Evolutionary conservation across 2,113 vertebrate genomes (phyloP), one percentile per base, ranked within the genome.

Genomic region (Galeopterus variegatus): DNA sequence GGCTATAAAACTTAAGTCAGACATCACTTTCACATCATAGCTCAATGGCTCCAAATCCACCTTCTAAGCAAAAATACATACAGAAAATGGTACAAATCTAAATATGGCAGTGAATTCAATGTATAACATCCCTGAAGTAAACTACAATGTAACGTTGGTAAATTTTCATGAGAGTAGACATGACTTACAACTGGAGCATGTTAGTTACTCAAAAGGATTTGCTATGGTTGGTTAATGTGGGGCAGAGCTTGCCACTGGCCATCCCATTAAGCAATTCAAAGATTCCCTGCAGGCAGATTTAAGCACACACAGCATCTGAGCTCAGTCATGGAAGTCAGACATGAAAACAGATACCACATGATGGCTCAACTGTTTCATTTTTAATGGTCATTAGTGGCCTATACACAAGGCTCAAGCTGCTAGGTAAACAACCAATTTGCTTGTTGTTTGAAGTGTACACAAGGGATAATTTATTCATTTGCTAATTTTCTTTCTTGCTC

Each of bases 401-500:
- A 2, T 56, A 89, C 60, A 93, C n/a, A 77, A 88, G n/a, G 8
- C 12, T 91, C 45, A 45, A 60, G 24, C 23, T 60, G 17, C 6
- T 77, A 82, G 26, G 15, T 88, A 96, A 96, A 95, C 41, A 93
- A 80, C 31, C 26, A 85, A 77, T 97, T 93, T 88, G n/a, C 52
- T 62, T 82, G 33, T 58, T 94, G 13, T 94, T 50, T 90, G 72
- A 96, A 92, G 62, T n/a, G 1, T 82, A 80, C 45, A 31, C 70
- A 69, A 64, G 33, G n/a, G 23, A 48, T 75, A 41, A 86, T 86
- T 88, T 83, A 69, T 31, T 91, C 52, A 77, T 54, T 72, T 94
- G 36, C 60, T 76, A 56, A 23, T 84, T 93, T 82, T 97, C 15
- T 83, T 92, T 91, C 7, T 80, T 81, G 7, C 24, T 76, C 70